Conservation (phyloP, 23 tunicate genomes). For the Ciona savignyi region DNA sequence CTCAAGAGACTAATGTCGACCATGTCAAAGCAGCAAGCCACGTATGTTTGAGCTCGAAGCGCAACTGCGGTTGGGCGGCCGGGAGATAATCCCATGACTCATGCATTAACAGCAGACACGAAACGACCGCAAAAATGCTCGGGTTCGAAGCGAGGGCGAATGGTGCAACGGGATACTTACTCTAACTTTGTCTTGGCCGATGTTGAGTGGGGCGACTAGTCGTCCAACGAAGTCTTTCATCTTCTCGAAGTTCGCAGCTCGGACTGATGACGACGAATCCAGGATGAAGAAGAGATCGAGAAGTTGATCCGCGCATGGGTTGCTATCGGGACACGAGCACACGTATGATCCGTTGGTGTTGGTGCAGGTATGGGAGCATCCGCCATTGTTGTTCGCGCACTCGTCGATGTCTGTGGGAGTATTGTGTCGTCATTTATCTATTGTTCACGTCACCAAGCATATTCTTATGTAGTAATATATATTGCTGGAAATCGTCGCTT, state of each 20-base stretch:
- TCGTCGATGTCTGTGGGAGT: constrained; percentile 90
- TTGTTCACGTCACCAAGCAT: no score
- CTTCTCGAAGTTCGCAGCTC: constrained; percentile 50
- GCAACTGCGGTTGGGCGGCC: no score
- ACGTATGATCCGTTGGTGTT: constrained; percentile 75
- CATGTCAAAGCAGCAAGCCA: no score
- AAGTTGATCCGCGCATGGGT: constrained; percentile 47
- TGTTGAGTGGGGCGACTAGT: constrained; percentile 15
- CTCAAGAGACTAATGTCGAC: no score
- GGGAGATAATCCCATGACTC: no score
- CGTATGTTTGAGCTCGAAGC: no score
- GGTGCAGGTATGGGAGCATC: constrained; percentile 87
- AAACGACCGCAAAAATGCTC: no score
- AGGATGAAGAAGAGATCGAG: constrained; percentile 83
- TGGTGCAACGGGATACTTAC: constrained; percentile 17
- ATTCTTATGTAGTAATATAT: no score
- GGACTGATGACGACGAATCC: constrained; percentile 83
- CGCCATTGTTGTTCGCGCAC: constrained; percentile 87
- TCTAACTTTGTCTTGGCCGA: constrained; percentile 56
- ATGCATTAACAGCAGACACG: no score
- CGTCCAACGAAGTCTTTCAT: constrained; percentile 43
- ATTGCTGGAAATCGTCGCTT: no score
- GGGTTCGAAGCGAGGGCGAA: neutral
- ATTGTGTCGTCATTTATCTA: no score
- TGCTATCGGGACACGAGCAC: constrained; percentile 56